Evolutionary conservation across 2,113 vertebrate species (phyloP).

Genomic region (Heptranchias perlo): DNA sequence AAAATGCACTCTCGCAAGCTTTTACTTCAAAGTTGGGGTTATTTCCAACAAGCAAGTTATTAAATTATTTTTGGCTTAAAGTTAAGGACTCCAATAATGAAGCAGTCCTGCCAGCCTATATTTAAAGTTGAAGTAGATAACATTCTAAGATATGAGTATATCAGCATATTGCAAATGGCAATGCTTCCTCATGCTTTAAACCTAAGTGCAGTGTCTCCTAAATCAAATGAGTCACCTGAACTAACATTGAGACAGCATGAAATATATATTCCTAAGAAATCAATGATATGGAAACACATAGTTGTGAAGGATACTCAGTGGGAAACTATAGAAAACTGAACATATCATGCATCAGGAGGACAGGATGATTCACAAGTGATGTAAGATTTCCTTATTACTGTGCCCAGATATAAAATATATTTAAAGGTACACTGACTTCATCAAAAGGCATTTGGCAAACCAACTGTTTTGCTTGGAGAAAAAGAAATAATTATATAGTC

Average conservation of each 20-base stretch:
- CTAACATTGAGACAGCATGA: background rate
- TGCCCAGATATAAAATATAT: background rate
- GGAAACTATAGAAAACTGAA: background rate
- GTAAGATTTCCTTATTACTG: background rate
- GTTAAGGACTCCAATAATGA: background rate
- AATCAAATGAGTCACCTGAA: background rate
- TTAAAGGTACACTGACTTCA: background rate
- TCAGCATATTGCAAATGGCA: background rate
- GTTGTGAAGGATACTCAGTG: background rate
- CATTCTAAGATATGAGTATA: background rate
- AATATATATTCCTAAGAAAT: background rate
- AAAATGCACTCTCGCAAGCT: background rate
- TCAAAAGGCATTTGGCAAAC: background rate
- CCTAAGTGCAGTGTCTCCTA: background rate
- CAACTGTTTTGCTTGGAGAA: background rate
- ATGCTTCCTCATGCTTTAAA: background rate
- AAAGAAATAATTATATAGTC: background rate
- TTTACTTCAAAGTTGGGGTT: background rate
- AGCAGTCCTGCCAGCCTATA: background rate
- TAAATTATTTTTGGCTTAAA: background rate
- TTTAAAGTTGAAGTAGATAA: background rate
- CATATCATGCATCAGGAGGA: background rate
- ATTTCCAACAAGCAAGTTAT: background rate
- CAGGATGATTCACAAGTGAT: background rate
- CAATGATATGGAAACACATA: background rate